A percentile compares a stretch with the other conserved stretches of the same genome.
These are phyloP conservation scores for Limnodromus scolopaceus DNA, from an alignment of 2,797 vertebrate species.

Conservation along the genomic window DNA sequence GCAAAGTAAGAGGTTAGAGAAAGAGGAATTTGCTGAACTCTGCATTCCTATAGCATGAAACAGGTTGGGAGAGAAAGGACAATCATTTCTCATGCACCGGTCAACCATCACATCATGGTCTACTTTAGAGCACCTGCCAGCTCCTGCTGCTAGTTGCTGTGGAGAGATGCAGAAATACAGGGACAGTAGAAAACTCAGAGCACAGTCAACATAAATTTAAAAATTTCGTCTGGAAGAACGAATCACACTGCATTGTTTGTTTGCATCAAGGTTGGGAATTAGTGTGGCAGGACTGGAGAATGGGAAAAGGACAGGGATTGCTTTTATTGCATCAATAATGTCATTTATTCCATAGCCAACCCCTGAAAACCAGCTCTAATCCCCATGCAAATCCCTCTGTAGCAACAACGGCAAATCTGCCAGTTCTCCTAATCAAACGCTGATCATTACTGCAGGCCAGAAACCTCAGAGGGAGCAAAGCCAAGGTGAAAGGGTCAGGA, in stretches of 20 bases:
- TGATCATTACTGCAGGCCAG: neutral
- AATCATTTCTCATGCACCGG: neutral
- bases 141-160: neutral
- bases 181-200: neutral
- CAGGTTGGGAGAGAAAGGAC: neutral
- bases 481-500: constrained; percentile 10
- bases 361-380: neutral
- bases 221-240: neutral
- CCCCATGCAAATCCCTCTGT: neutral
- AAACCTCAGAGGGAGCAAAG: neutral
- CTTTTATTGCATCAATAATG: neutral
- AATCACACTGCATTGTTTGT: neutral
- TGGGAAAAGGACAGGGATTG: neutral
- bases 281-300: neutral
- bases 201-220: neutral
- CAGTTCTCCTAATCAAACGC: neutral
- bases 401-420: neutral
- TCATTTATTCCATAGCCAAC: neutral
- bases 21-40: neutral
- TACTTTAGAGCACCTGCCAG: neutral
- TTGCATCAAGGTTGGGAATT: neutral
- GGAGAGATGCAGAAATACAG: neutral
- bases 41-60: neutral
- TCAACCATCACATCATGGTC: neutral
- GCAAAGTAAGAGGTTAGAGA: neutral